Percentiles rank a stretch among this genome's conserved stretches.
These are phyloP conservation scores for Isotomurus palustris DNA, from an alignment of 2,888 invertebrate species.

Conservation along the genomic window DNA sequence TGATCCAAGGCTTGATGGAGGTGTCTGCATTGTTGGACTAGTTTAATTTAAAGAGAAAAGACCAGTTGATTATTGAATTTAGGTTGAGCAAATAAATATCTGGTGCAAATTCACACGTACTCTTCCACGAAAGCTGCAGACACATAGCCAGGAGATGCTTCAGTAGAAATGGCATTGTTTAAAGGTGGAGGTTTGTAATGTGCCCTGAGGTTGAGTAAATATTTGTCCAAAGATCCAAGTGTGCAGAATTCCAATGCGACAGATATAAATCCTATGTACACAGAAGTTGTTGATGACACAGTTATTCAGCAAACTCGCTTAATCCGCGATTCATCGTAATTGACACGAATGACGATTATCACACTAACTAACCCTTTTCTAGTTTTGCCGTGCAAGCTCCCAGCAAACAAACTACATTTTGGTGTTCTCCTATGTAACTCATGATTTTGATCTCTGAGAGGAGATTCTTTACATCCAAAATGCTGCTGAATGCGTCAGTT, in stretches of 20 bases:
- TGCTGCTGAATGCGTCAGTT: not conserved
- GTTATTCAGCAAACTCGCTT: not conserved
- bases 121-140: not conserved
- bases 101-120: not conserved
- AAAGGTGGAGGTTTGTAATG: not conserved
- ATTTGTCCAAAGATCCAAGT: not conserved
- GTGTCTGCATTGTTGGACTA: too few relatives aligned
- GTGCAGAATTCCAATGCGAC: conserved; percentile 3
- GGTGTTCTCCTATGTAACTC: conserved; percentile 9
- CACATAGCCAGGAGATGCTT: not conserved
- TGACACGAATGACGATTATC: not conserved
- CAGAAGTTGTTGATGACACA: not conserved
- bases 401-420: conserved; percentile 2
- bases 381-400: conserved; percentile 8
- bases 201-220: not conserved
- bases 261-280: conserved; percentile 1
- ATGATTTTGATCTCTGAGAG: conserved; percentile 9
- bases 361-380: not conserved
- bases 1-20: too few relatives aligned
- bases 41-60: not conserved
- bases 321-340: too few relatives aligned
- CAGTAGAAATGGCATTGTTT: not conserved
- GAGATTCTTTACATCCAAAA: not conserved
- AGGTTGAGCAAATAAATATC: not conserved
- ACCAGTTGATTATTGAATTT: not conserved